phyloP scores from a whole-genome alignment of 1,140 invertebrate genomes.

The Aphidius gifuensis region DNA sequence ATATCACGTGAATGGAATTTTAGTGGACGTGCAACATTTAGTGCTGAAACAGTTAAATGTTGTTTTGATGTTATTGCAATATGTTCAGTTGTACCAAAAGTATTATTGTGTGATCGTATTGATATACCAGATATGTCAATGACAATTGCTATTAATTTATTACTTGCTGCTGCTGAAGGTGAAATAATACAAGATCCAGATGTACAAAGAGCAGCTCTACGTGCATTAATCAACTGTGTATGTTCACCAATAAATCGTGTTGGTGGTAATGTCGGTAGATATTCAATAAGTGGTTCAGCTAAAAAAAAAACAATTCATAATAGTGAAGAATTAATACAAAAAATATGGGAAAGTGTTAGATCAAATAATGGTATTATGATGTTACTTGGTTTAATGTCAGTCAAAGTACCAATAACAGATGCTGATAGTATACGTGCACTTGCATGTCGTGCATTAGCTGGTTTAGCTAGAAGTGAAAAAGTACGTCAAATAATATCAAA shows the following conservation, averaged over 20 bases:
- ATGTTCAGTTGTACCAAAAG: conserved; percentile 84
- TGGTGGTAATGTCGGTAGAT: conserved; percentile 64
- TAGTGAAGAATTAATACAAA: conserved; percentile 83
- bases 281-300: conserved; percentile 62
- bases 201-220: conserved; percentile 85
- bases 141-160: conserved; percentile 71
- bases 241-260: conserved; percentile 81
- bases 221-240: conserved; percentile 87
- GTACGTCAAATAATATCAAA: conserved; percentile 95
- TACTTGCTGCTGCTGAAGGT: conserved; percentile 82
- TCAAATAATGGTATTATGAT: conserved; percentile 97
- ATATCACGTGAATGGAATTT: conserved; percentile 91
- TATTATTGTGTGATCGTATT: conserved; percentile 80
- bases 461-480: conserved; percentile 85
- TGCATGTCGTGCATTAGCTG: conserved; percentile 88
- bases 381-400: conserved; percentile 77
- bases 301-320: conserved; percentile 72
- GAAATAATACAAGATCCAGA: conserved; percentile 87
- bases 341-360: conserved; percentile 89
- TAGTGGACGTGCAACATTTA: conserved; percentile 66
- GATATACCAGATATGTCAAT: conserved; percentile 71
- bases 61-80: conserved; percentile 88
- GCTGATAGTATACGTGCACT: conserved; percentile 90
- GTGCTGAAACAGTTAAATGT: conserved; percentile 83
- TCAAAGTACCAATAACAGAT: conserved; percentile 93